Evolutionary conservation across 2,113 vertebrate species (phyloP).

Genomic region (Paracyprichromis sp.): DNA sequence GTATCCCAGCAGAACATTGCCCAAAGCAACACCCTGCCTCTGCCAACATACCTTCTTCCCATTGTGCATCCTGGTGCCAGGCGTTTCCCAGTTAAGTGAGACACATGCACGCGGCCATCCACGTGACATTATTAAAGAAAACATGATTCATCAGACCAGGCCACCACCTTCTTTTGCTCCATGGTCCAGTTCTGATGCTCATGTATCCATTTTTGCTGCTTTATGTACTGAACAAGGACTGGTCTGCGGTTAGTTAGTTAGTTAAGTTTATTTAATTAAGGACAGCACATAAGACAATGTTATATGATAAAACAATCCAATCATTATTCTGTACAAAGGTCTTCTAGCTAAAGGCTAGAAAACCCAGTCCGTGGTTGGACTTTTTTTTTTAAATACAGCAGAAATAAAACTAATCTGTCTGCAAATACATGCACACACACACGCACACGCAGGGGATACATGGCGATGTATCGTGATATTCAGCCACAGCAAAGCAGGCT

Average conservation of each 20-base stretch:
- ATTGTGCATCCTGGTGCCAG: not conserved
- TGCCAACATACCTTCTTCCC: not conserved
- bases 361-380: rapidly evolving
- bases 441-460: rapidly evolving
- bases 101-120: not conserved
- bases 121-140: not conserved
- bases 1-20: not conserved
- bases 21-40: not conserved
- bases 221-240: not conserved
- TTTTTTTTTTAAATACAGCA: not conserved
- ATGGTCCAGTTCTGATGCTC: not conserved
- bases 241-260: not conserved
- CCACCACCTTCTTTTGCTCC: not conserved
- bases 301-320: not conserved
- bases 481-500: not conserved
- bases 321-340: not conserved
- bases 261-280: not conserved
- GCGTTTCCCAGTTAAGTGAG: not conserved
- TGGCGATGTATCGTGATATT: not conserved
- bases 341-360: not conserved
- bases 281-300: not conserved
- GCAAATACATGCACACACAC: not conserved
- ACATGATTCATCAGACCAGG: not conserved
- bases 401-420: not conserved
- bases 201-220: not conserved